These are phyloP conservation scores for Limnephilus lunatus DNA, from an alignment of 2,888 invertebrate species.

Conservation along the genomic window DNA sequence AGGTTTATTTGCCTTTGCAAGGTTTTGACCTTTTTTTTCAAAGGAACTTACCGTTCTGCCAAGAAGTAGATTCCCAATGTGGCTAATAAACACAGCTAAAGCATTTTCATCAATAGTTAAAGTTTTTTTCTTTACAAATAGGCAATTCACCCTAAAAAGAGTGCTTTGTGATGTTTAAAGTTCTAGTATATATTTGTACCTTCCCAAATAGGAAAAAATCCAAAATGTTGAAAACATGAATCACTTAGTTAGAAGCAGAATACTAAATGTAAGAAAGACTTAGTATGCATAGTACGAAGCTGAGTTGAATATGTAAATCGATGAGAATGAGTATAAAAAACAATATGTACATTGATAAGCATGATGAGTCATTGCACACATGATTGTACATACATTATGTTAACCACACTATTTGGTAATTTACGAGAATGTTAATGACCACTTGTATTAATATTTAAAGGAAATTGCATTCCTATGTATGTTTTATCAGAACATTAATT, in stretches of 20 bases:
- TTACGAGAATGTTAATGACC: constrained; percentile 22
- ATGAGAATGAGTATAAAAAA: no score
- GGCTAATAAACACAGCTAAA: background rate
- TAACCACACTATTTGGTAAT: background rate
- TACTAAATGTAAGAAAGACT: background rate
- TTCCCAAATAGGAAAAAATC: background rate
- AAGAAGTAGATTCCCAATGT: background rate
- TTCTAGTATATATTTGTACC: background rate
- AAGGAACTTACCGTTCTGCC: background rate
- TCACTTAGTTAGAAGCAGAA: background rate
- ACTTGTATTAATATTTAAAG: background rate
- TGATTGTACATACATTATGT: background rate
- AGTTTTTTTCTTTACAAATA: no score
- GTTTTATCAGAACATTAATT: background rate
- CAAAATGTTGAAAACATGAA: background rate
- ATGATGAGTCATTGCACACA: background rate
- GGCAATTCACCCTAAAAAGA: no score
- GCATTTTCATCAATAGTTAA: background rate
- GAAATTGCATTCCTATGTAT: background rate
- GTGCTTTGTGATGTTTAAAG: no score
- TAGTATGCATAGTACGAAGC: background rate
- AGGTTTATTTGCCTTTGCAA: background rate
- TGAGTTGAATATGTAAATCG: background rate
- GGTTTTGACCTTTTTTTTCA: background rate
- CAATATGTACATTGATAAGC: background rate